Evolutionary conservation across 1,140 invertebrate species (phyloP).

Genomic region (Tachypleus tridentatus): DNA sequence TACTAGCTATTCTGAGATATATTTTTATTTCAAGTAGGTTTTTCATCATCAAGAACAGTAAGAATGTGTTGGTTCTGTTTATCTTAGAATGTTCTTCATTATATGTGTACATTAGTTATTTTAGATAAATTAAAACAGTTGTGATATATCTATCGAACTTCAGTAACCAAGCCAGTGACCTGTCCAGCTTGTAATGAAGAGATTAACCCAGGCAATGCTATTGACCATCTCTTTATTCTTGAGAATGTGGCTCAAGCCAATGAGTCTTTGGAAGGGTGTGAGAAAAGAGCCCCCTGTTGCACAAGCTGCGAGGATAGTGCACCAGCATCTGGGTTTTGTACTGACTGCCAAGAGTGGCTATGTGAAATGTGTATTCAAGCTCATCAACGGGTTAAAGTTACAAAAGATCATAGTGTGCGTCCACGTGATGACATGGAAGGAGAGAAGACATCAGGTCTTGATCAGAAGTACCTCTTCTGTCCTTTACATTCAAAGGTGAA

Average conservation of each 20-base stretch:
- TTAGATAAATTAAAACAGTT: too few relatives aligned
- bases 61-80: too few relatives aligned
- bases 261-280: too few relatives aligned
- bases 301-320: slow-evolving; percentile 72
- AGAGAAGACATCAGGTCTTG: slow-evolving; percentile 40
- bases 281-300: slow-evolving; percentile 41
- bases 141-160: too few relatives aligned
- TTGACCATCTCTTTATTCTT: slow-evolving; percentile 61
- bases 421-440: slow-evolving; percentile 54
- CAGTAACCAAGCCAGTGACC: slow-evolving; percentile 1
- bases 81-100: too few relatives aligned
- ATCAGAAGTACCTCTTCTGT: slow-evolving; percentile 51
- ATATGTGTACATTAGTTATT: too few relatives aligned
- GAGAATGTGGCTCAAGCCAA: slow-evolving; percentile 38
- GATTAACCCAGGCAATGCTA: slow-evolving; percentile 47
- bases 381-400: slow-evolving; percentile 67
- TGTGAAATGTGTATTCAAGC: slow-evolving; percentile 77
- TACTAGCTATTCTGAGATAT: too few relatives aligned
- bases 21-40: too few relatives aligned
- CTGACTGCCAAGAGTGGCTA: slow-evolving; percentile 78
- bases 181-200: slow-evolving; percentile 46
- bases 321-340: slow-evolving; percentile 68
- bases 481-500: slow-evolving; percentile 54
- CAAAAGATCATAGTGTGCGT: slow-evolving; percentile 83
- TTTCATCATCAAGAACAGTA: too few relatives aligned